phyloP scores from a whole-genome alignment of 1,140 invertebrate species.

The Dysdera silvatica region DNA sequence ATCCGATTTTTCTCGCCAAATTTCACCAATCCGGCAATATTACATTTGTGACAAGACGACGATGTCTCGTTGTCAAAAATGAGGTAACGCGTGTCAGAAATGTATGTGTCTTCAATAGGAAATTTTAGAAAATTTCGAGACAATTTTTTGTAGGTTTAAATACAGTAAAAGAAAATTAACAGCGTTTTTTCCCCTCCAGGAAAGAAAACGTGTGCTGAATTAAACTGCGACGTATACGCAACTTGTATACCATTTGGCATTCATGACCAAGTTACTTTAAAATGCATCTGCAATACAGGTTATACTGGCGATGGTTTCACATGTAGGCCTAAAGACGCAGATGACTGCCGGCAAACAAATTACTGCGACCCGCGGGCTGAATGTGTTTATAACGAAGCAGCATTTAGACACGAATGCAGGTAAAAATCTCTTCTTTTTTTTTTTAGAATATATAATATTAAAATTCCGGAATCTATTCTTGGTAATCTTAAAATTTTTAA shows the following conservation, averaged over 20 bases:
- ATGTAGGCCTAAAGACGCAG: slow-evolving; percentile 26
- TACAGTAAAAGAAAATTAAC: slow-evolving; percentile 34
- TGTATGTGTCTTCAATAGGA: too few species aligned
- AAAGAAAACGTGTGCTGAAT: slow-evolving; percentile 46
- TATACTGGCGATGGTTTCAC: slow-evolving; percentile 40
- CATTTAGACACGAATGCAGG: slow-evolving; percentile 63
- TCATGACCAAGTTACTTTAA: too few species aligned
- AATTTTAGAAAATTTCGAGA: too few species aligned
- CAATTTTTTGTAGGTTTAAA: slow-evolving; percentile 8
- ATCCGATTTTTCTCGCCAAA: too few species aligned
- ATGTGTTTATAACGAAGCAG: slow-evolving; percentile 59
- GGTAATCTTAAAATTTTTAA: too few species aligned
- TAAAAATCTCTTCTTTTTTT: slow-evolving; percentile 44
- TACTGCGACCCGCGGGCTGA: slow-evolving; percentile 71
- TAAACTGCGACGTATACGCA: slow-evolving; percentile 50
- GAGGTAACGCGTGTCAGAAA: too few species aligned
- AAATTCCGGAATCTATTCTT: too few species aligned
- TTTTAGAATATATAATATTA: not conserved
- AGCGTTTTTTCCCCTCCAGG: slow-evolving; percentile 36
- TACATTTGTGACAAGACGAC: too few species aligned
- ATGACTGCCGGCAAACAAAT: slow-evolving; percentile 23
- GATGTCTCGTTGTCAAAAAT: too few species aligned
- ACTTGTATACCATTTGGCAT: slow-evolving; percentile 39
- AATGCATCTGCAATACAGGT: slow-evolving; percentile 39
- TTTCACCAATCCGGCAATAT: too few species aligned